Evolutionary conservation across 2,113 vertebrate genomes (phyloP).

Genomic region (Perca schrenkii): DNA sequence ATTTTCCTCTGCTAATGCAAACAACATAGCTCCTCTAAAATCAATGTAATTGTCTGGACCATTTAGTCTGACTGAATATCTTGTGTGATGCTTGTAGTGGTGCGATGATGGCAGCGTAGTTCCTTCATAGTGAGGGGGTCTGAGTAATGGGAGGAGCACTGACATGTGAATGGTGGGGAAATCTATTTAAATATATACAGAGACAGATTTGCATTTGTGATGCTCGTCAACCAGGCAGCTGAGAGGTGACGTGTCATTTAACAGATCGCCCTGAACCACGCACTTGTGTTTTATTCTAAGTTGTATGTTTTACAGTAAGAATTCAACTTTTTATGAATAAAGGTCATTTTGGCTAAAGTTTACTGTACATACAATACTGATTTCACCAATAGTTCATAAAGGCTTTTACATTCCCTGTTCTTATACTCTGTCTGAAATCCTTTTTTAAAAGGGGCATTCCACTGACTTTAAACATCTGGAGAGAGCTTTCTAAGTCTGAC

Average conservation of each 20-base stretch:
- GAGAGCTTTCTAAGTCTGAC: not conserved
- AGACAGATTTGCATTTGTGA: conserved; percentile 22
- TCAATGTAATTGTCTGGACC: conserved; percentile 71
- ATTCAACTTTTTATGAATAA: not conserved
- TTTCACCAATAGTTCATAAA: too few species aligned
- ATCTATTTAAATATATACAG: conserved; percentile 18
- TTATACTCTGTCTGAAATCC: too few species aligned
- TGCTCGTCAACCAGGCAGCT: conserved; percentile 13
- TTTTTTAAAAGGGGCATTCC: not conserved
- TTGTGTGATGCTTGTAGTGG: conserved; percentile 54
- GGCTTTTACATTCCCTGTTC: too few species aligned
- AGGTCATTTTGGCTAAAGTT: not conserved
- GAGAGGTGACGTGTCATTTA: not conserved
- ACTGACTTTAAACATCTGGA: not conserved
- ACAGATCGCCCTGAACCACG: not conserved
- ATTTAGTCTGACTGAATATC: conserved; percentile 68
- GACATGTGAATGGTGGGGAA: conserved; percentile 20
- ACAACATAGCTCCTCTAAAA: conserved; percentile 72
- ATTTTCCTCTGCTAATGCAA: conserved; percentile 76
- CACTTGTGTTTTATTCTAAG: not conserved
- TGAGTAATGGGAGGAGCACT: conserved; percentile 29
- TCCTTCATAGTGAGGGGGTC: conserved; percentile 39
- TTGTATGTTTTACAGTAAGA: not conserved
- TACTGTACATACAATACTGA: not conserved
- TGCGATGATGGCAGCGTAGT: conserved; percentile 50